phyloP scores from a whole-genome alignment of 2,888 invertebrate genomes.

The Synanthedon andrenaeformis region DNA sequence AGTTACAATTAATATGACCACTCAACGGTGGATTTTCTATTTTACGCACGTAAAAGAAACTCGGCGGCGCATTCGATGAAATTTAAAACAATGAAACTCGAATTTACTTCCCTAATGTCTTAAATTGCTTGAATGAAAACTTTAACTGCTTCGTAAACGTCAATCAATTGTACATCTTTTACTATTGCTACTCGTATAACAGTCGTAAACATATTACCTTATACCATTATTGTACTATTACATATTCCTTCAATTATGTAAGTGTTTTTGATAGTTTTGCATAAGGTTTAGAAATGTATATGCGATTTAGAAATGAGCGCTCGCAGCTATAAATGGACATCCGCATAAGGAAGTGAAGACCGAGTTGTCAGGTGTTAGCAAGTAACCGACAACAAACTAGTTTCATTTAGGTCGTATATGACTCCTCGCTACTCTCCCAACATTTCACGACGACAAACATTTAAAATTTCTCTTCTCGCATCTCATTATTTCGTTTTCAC shows the following conservation, averaged over 20 bases:
- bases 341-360: conserved; percentile 1
- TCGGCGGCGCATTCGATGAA: conserved; percentile 49
- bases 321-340: background rate
- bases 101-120: background rate
- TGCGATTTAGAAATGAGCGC: background rate
- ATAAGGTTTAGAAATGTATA: background rate
- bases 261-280: background rate
- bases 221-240: too few species aligned
- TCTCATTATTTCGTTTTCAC: conserved; percentile 67
- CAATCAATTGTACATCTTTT: too few species aligned
- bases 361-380: conserved; percentile 1
- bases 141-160: background rate
- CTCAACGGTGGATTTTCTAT: conserved; percentile 70
- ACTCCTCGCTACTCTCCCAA: conserved; percentile 57
- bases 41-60: conserved; percentile 70
- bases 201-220: too few species aligned
- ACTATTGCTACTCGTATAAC: too few species aligned
- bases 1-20: conserved; percentile 64
- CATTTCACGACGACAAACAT: conserved; percentile 62
- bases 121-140: background rate
- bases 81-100: conserved; percentile 33
- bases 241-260: background rate
- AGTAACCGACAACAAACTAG: conserved; percentile 44
- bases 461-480: conserved; percentile 69
- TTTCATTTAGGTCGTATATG: conserved; percentile 58